These are phyloP conservation scores for Tyria jacobaeae DNA, from an alignment of 2,888 invertebrate species.

Conservation along the genomic window DNA sequence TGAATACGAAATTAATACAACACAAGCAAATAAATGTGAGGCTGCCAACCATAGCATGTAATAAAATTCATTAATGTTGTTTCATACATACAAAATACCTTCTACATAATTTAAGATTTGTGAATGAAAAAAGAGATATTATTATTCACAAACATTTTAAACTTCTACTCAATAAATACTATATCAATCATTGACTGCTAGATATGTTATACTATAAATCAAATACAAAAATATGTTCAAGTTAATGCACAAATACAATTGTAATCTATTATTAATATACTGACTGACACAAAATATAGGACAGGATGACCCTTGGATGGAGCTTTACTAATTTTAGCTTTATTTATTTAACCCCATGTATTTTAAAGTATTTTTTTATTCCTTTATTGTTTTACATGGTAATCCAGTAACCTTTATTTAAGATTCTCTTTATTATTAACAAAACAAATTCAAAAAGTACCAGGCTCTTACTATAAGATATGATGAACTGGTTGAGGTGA, in stretches of 20 bases:
- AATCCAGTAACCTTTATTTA: slow-evolving; percentile 65
- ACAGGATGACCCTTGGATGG: slow-evolving; percentile 64
- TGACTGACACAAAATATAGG: slow-evolving; percentile 52
- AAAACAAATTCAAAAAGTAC: slow-evolving; percentile 83
- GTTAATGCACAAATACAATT: not conserved
- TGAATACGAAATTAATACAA: not conserved
- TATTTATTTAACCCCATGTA: slow-evolving; percentile 50
- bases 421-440: slow-evolving; percentile 75
- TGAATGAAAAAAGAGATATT: too few relatives aligned
- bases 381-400: slow-evolving; percentile 54
- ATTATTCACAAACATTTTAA: too few relatives aligned
- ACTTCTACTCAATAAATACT: not conserved
- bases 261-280: slow-evolving; percentile 39
- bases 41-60: not conserved
- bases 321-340: slow-evolving; percentile 42
- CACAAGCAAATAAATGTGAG: not conserved
- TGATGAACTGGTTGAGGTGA: slow-evolving; percentile 60
- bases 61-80: too few relatives aligned
- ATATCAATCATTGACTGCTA: not conserved
- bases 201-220: not conserved
- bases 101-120: too few relatives aligned
- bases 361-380: slow-evolving; percentile 50
- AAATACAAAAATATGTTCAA: not conserved
- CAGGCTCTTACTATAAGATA: slow-evolving; percentile 82
- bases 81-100: too few relatives aligned